Percentiles rank a stretch among this genome's conserved stretches.
Conservation (phyloP, 2,113 vertebrate genomes). For the Sigmodon hispidus region DNA sequence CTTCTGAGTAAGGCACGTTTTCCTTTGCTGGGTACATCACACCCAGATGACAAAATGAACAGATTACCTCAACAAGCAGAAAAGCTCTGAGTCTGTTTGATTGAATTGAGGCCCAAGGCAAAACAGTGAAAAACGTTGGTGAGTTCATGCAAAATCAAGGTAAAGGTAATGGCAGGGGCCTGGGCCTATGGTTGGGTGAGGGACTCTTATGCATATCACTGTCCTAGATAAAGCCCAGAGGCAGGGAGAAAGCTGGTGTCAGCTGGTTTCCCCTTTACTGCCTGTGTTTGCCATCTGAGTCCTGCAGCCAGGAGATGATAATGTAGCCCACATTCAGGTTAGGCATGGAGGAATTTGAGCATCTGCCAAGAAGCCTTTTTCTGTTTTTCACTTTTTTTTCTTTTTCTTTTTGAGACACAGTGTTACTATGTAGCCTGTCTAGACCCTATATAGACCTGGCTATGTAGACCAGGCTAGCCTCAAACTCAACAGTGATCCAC, state of each 20-base stretch:
- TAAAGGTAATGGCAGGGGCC: background rate
- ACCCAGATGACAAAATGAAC: background rate
- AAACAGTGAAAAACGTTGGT: background rate
- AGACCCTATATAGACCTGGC: background rate
- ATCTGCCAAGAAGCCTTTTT: background rate
- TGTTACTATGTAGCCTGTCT: background rate
- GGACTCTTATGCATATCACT: background rate
- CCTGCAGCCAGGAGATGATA: background rate
- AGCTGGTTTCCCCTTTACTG: background rate
- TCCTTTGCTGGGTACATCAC: background rate
- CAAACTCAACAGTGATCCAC: background rate
- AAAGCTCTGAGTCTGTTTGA: background rate
- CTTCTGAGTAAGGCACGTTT: background rate
- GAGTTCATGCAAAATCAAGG: background rate
- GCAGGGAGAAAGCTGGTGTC: background rate
- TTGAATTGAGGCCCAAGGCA: background rate
- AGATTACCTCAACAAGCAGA: background rate
- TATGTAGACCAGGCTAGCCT: background rate
- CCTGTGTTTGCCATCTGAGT: background rate
- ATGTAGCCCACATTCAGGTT: background rate
- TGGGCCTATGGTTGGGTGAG: accelerated
- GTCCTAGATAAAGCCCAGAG: background rate
- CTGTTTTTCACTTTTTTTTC: background rate
- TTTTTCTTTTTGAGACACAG: background rate
- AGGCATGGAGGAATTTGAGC: background rate